Evolutionary conservation across 2,113 vertebrate species (phyloP).

Genomic region (Myrmecobius fasciatus): DNA sequence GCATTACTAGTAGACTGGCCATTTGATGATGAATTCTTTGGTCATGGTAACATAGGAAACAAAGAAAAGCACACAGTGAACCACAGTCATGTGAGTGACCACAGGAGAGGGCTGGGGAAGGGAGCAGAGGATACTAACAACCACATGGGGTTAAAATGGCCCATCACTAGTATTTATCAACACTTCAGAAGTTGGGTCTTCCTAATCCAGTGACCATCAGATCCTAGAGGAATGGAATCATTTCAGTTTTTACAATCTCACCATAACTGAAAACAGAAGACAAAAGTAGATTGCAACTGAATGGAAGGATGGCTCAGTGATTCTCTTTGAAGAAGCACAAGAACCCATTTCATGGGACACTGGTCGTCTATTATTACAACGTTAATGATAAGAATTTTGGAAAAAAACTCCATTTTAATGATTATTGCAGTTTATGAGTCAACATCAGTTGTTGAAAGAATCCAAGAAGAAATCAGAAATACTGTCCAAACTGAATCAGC

Average conservation of each 20-base stretch:
- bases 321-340: background rate
- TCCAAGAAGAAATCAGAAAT: background rate
- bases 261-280: background rate
- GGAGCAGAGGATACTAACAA: background rate
- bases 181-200: background rate
- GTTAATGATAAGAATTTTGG: background rate
- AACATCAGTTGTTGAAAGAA: background rate
- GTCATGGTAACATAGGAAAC: background rate
- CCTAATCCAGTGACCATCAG: background rate
- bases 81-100: background rate
- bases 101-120: background rate
- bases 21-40: background rate
- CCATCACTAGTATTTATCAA: background rate
- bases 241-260: background rate
- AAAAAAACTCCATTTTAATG: background rate
- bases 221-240: background rate
- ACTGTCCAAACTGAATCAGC: background rate
- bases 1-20: background rate
- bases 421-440: background rate
- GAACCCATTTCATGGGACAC: background rate
- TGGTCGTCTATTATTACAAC: background rate
- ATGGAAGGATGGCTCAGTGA: background rate
- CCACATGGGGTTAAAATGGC: background rate
- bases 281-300: background rate
- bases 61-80: background rate